A percentile compares a stretch with the other conserved stretches of the same genome.
Conservation (phyloP, 2,888 invertebrate species). For the Anticlea derivata region DNA sequence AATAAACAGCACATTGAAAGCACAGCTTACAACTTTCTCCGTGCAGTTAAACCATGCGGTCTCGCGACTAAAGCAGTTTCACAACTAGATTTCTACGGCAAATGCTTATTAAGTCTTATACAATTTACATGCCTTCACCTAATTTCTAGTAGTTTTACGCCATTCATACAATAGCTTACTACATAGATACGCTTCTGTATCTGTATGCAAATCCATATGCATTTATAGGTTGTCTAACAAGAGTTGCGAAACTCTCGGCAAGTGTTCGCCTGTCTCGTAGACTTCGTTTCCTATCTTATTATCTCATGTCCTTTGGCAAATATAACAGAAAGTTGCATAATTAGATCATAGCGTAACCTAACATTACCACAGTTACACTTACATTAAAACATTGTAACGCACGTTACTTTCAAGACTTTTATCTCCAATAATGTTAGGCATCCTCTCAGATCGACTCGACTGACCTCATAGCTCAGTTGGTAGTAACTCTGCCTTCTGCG, state of each 20-base stretch:
- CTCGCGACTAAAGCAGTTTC: conserved; percentile 16
- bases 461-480: too few species aligned
- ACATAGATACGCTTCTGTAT: too few species aligned
- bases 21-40: conserved; percentile 33
- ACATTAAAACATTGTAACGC: too few species aligned
- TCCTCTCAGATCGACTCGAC: too few species aligned
- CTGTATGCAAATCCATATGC: not conserved
- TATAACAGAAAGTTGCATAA: not conserved
- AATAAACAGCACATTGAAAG: conserved; percentile 17
- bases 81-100: conserved; percentile 27
- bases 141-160: conserved; percentile 5
- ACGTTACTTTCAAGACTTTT: too few species aligned
- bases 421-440: too few species aligned
- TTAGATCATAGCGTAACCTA: too few species aligned
- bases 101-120: conserved; percentile 26
- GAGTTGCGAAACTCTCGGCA: conserved; percentile 32
- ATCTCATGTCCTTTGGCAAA: conserved; percentile 38
- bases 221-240: conserved; percentile 24
- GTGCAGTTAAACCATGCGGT: conserved; percentile 20
- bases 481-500: too few species aligned
- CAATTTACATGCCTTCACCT: not conserved
- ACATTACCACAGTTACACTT: too few species aligned
- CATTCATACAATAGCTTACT: conserved; percentile 30
- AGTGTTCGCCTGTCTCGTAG: conserved; percentile 38
- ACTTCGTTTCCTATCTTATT: conserved; percentile 47